These are phyloP conservation scores for Turritopsis rubra DNA, from an alignment of 30 jellyfish, hydroid and myxozoan species.

Conservation along the genomic window DNA sequence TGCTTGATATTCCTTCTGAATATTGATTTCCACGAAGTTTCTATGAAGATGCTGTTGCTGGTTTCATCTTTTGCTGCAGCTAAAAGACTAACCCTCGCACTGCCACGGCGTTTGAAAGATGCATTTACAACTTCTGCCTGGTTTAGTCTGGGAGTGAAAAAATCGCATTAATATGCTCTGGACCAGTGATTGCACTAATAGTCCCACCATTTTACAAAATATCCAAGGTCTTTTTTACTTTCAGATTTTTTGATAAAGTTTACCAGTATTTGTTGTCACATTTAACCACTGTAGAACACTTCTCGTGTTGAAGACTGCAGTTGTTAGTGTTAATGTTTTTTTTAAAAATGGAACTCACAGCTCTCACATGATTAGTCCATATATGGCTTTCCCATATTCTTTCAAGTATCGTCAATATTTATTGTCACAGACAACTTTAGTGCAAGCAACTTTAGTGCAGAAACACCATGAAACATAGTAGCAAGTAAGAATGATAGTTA, in stretches of 20 bases:
- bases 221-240: not conserved
- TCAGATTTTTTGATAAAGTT: not conserved
- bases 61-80: slow-evolving; percentile 17
- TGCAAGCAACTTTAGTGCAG: slow-evolving; percentile 1
- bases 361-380: not conserved
- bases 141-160: slow-evolving; percentile 13
- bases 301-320: not conserved
- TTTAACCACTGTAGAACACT: not conserved
- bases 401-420: not conserved
- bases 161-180: slow-evolving; percentile 8
- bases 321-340: not conserved
- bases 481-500: no score
- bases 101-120: not conserved
- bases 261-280: not conserved
- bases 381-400: slow-evolving; percentile 12
- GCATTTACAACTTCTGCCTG: slow-evolving; percentile 8
- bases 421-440: slow-evolving; percentile 8
- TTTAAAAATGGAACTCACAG: slow-evolving; percentile 10
- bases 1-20: slow-evolving; percentile 1
- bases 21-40: slow-evolving; percentile 1
- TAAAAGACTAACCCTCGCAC: slow-evolving; percentile 4
- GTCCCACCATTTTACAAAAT: slow-evolving; percentile 7
- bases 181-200: not conserved
- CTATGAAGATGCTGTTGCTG: not conserved
- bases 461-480: no score